Base-by-base conservation (phyloP, 2,113 vertebrate genomes). In the Tautogolabrus adspersus region DNA sequence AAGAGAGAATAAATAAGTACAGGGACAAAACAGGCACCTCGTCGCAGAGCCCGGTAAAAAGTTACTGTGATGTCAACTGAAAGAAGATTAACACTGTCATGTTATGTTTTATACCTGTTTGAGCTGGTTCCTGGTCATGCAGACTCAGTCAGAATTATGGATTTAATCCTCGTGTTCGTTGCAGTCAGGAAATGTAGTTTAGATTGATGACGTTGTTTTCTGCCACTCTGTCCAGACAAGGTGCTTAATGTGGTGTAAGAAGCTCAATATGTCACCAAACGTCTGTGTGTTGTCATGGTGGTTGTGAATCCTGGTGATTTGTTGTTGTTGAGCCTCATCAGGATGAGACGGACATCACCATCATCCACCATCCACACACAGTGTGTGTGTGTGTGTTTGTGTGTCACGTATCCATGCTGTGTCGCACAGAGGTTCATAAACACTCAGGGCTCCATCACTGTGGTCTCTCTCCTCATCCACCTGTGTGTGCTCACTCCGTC, bases 361-460 rank as follows among this genome's bases (percentile, higher is more conserved):
- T 75, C 56, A 13, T 42, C 72, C 42, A 26, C 22, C 46, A 10
- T n/a, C 60, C 66, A 34, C 46, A 42, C 3, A n/a, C n/a, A n/a
- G n/a, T 37, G 13, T 54, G 65, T 60, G 26, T 71, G 38, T 72
- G 49, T 66, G 37, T 70, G 19, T 68, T 26, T 34, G 38, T 58
- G 21, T 46, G 40, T 72, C 30, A 55, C 54, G 68, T 21, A 19
- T 70, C 63, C 51, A 66, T 69, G 61, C 54, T 52, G 21, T 72
- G 38, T 54, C 34, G 46, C 30, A 6, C 10, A 15, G 37, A 34
- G 61, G 13, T 65, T 34, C 72, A 58, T 49, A 47, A 38, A 57
- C 57, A 44, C 54, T 69, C 38, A 61, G 46, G 18, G 11, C 55
- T n/a, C 26, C 8, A 1, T 68, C 40, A 13, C 69, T 73, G 38